Evolutionary conservation across 2,888 invertebrate species (phyloP).

Genomic region (Serrognathus titanus): DNA sequence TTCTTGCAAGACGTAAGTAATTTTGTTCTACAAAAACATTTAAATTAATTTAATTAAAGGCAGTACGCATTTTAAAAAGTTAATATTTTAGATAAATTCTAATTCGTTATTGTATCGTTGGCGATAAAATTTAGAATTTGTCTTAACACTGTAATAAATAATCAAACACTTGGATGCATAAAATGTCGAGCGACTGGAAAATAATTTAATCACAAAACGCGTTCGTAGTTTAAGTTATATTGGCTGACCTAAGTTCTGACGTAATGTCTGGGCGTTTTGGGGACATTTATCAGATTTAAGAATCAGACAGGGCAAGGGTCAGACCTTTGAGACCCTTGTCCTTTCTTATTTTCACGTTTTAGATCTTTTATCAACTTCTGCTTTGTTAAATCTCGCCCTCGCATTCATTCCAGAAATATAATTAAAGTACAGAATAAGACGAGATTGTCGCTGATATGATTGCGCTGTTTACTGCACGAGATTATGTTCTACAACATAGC

Average conservation of each 20-base stretch:
- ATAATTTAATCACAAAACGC: no score
- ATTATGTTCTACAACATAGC: neutral
- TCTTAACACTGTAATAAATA: no score
- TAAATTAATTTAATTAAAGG: no score
- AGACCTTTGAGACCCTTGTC: conserved; percentile 33
- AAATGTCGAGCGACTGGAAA: no score
- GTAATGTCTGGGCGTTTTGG: conserved; percentile 31
- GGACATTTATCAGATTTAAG: conserved; percentile 36
- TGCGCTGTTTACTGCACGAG: neutral
- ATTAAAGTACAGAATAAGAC: neutral
- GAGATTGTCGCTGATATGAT: neutral
- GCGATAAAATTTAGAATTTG: no score
- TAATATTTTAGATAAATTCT: no score
- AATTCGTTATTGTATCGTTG: no score
- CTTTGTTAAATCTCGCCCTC: conserved; percentile 27
- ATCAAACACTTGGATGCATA: no score
- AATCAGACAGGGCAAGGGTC: conserved; percentile 39
- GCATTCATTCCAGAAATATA: conserved; percentile 18
- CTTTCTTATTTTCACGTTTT: conserved; percentile 27
- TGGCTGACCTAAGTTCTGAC: conserved; percentile 25
- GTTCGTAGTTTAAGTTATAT: no score
- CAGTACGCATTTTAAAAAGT: no score
- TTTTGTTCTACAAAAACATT: no score
- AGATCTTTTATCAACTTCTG: conserved; percentile 25
- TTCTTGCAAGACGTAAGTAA: no score